A percentile compares a stretch with the other conserved stretches of the same genome.
Evolutionary conservation across 2,113 vertebrate genomes (phyloP).

Genomic region (Ictalurus furcatus): DNA sequence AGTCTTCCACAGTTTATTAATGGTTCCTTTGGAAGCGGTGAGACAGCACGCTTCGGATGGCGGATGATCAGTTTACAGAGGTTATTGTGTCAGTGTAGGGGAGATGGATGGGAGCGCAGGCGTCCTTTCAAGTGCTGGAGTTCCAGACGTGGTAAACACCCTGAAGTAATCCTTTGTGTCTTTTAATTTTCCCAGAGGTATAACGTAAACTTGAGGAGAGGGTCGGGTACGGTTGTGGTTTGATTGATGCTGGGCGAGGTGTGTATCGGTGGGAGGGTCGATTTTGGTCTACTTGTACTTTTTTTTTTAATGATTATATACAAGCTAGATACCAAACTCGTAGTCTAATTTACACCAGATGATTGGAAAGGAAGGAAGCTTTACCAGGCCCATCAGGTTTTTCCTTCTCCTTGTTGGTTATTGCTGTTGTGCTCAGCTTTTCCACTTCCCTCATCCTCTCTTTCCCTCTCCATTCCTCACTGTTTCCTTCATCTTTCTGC

Average conservation of each 20-base stretch:
- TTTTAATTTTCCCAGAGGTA: background rate
- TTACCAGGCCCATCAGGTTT: background rate
- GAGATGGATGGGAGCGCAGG: background rate
- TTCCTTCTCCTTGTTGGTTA: background rate
- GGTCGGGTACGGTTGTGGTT: background rate
- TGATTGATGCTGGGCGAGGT: background rate
- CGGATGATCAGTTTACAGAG: background rate
- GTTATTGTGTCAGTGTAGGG: background rate
- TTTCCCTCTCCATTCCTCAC: background rate
- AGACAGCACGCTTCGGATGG: background rate
- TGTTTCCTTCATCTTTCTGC: background rate
- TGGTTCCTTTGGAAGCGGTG: background rate
- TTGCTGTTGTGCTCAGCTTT: background rate
- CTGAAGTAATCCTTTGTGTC: background rate
- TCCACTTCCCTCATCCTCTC: background rate
- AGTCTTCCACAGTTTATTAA: background rate
- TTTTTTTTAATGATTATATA: background rate
- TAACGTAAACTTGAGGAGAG: background rate
- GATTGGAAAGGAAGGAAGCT: background rate
- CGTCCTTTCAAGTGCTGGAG: background rate
- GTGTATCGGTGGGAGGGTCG: background rate
- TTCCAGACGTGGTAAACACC: constrained; percentile 1
- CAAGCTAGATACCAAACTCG: background rate
- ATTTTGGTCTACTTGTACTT: background rate
- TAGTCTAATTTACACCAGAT: background rate